Evolutionary conservation across 2,888 invertebrate species (phyloP).

Genomic region (Epistrophe grossulariae): DNA sequence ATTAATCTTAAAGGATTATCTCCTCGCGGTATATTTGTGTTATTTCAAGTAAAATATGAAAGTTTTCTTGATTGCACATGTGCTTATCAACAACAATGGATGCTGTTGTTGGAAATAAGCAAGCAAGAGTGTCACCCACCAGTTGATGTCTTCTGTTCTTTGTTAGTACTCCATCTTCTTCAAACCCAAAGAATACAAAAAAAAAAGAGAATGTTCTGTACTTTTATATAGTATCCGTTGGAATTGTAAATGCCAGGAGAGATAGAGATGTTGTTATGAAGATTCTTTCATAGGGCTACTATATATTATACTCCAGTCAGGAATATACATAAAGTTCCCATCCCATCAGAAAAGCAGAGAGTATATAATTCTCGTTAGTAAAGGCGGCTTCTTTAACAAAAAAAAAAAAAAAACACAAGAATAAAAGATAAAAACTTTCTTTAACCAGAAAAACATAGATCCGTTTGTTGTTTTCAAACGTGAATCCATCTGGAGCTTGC

Average conservation of each 20-base stretch:
- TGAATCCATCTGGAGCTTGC: conserved; percentile 56
- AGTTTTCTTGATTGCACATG: not conserved
- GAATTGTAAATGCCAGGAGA: conserved; percentile 31
- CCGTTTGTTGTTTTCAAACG: conserved; percentile 56
- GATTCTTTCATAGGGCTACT: conserved; percentile 20
- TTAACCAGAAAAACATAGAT: conserved; percentile 52
- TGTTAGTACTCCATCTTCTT: conserved; percentile 47
- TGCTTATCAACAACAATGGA: conserved; percentile 62
- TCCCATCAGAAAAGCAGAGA: not conserved
- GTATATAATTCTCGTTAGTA: not conserved
- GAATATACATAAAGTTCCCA: conserved; percentile 35
- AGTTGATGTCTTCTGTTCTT: conserved; percentile 33
- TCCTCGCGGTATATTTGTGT: not conserved
- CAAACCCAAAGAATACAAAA: conserved; percentile 8
- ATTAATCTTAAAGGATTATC: not conserved
- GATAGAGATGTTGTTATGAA: conserved; percentile 46
- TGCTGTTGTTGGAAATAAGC: conserved; percentile 53
- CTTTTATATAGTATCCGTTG: not conserved
- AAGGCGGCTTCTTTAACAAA: conserved; percentile 53
- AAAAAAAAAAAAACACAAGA: conserved; percentile 18
- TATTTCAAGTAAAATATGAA: not conserved
- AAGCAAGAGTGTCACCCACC: conserved; percentile 54
- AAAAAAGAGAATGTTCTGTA: conserved; percentile 30
- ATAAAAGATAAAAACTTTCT: conserved; percentile 53
- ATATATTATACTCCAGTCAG: not conserved